phyloP scores from a whole-genome alignment of 2,888 invertebrate species.

The Lapara coniferarum region DNA sequence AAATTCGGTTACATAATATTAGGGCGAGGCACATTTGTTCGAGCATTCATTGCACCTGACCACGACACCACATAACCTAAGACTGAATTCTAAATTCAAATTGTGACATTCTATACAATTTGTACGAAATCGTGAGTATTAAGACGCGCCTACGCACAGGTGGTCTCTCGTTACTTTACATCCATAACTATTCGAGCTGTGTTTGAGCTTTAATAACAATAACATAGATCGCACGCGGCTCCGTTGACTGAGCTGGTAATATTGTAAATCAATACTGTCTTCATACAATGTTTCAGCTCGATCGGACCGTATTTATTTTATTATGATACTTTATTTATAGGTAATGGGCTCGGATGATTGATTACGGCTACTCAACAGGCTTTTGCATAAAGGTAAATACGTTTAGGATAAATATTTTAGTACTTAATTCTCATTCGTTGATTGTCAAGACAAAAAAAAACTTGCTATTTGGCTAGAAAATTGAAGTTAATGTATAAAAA shows the following conservation, averaged over 20 bases:
- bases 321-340: constrained; percentile 10
- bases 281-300: constrained; percentile 12
- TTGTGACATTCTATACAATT: constrained; percentile 2
- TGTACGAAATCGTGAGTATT: neutral
- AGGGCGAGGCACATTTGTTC: neutral
- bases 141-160: constrained; percentile 20
- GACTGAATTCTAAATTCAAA: neutral
- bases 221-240: constrained; percentile 19
- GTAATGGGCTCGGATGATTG: neutral
- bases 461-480: too few relatives aligned
- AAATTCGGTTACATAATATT: neutral
- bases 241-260: constrained; percentile 11
- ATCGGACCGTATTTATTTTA: constrained; percentile 15
- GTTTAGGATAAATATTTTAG: too few relatives aligned
- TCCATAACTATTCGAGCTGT: constrained; percentile 8
- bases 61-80: too few relatives aligned
- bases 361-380: neutral
- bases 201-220: constrained; percentile 21
- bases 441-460: too few relatives aligned
- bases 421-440: too few relatives aligned
- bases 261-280: constrained; percentile 22
- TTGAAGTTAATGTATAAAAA: too few relatives aligned
- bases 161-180: constrained; percentile 20
- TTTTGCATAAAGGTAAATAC: neutral
- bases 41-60: neutral